Evolutionary conservation across 2,888 invertebrate genomes (phyloP).

Genomic region (Drosophila testacea): DNA sequence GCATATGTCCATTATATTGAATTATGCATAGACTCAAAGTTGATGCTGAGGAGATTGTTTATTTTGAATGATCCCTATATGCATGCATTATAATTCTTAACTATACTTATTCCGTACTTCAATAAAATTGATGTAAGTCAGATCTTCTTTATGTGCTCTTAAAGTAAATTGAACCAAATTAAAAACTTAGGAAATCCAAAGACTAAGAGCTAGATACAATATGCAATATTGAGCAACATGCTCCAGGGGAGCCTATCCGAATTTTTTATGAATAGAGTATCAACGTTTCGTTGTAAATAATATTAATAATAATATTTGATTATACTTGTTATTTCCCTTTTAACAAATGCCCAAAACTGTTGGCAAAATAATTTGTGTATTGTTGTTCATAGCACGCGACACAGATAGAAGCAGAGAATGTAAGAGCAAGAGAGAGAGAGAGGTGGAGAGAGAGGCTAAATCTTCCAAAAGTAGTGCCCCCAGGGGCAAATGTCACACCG

Average conservation of each 20-base stretch:
- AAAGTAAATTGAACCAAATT: too few species aligned
- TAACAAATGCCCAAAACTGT: slow-evolving; percentile 69
- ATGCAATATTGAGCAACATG: too few species aligned
- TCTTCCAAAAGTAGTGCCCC: slow-evolving; percentile 37
- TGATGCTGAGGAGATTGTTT: background rate
- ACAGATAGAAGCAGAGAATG: slow-evolving; percentile 35
- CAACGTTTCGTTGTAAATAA: background rate
- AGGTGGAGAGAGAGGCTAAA: slow-evolving; percentile 1
- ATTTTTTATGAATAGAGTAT: slow-evolving; percentile 23
- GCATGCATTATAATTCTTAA: background rate
- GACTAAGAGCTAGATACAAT: too few species aligned
- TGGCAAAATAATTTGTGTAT: slow-evolving; percentile 57
- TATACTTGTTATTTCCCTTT: slow-evolving; percentile 50
- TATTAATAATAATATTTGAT: slow-evolving; percentile 11
- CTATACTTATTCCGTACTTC: background rate
- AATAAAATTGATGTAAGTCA: too few species aligned
- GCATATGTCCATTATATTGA: too few species aligned
- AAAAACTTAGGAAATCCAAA: too few species aligned
- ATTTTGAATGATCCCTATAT: background rate
- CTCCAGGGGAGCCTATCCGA: too few species aligned
- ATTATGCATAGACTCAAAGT: too few species aligned
- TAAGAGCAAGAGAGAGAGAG: background rate
- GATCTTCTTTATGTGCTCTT: too few species aligned
- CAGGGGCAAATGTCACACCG: slow-evolving; percentile 75
- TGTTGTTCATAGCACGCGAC: slow-evolving; percentile 73